Conservation (phyloP, 1,140 invertebrate genomes). For the Rhagoletis zephyria region DNA sequence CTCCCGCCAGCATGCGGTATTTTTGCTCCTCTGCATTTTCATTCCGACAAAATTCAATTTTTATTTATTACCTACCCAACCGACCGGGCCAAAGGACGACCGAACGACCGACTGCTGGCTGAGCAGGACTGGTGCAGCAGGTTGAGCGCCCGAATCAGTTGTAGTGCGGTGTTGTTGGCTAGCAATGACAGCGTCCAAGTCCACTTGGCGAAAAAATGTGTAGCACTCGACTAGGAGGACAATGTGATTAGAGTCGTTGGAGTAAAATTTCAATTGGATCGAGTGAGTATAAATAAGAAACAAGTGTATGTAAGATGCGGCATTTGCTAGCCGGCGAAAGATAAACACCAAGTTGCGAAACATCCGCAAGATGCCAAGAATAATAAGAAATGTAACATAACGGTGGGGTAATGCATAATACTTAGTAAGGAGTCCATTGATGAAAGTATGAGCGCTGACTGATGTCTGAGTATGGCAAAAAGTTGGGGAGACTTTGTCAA, state of each 20-base stretch:
- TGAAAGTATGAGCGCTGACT: slow-evolving; percentile 15
- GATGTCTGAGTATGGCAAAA: slow-evolving; percentile 12
- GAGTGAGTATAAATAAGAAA: not conserved
- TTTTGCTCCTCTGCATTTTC: not conserved
- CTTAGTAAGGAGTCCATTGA: not conserved
- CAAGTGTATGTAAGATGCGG: not conserved
- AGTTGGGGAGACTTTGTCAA: slow-evolving; percentile 43
- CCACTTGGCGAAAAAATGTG: slow-evolving; percentile 51
- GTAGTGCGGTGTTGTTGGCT: not conserved
- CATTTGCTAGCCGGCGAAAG: not conserved
- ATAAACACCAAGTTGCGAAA: slow-evolving; percentile 40
- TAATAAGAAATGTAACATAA: not conserved
- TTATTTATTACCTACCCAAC: slow-evolving; percentile 50
- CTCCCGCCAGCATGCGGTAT: not conserved
- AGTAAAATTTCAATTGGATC: not conserved
- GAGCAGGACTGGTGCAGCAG: not conserved
- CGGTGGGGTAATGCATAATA: not conserved
- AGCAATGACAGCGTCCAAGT: slow-evolving; percentile 6
- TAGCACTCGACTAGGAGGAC: not conserved
- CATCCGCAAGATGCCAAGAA: slow-evolving; percentile 44
- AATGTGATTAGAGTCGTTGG: not conserved
- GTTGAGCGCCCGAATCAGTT: not conserved
- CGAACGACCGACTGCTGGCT: not conserved
- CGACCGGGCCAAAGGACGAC: slow-evolving; percentile 27
- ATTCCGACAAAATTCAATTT: slow-evolving; percentile 18